These are phyloP conservation scores for Boloria selene DNA, from an alignment of 2,888 invertebrate genomes.

Conservation along the genomic window DNA sequence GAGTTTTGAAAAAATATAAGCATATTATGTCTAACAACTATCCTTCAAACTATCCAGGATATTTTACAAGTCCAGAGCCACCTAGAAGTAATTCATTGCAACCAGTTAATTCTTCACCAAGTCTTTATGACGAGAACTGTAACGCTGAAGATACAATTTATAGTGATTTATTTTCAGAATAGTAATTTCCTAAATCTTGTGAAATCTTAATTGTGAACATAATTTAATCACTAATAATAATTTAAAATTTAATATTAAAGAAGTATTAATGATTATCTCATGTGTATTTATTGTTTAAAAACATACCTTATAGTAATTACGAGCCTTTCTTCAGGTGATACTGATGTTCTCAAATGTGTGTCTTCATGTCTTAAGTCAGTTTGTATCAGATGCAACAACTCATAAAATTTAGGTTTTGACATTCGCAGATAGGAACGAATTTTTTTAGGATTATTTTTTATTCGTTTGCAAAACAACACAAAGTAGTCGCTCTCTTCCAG, in stretches of 20 bases:
- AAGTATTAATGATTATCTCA: slow-evolving; percentile 19
- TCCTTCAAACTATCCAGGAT: slow-evolving; percentile 41
- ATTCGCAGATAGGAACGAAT: slow-evolving; percentile 38
- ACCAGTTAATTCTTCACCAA: slow-evolving; percentile 42
- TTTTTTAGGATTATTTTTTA: slow-evolving; percentile 41
- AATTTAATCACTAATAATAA: too few relatives aligned
- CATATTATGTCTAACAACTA: slow-evolving; percentile 27
- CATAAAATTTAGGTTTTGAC: slow-evolving; percentile 41
- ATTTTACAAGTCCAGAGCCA: slow-evolving; percentile 43
- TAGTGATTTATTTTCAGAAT: slow-evolving; percentile 37
- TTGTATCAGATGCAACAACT: slow-evolving; percentile 40
- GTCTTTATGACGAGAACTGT: slow-evolving; percentile 41
- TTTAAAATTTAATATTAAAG: too few relatives aligned
- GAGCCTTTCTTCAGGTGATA: slow-evolving; percentile 42
- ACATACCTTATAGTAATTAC: slow-evolving; percentile 41
- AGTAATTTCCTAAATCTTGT: slow-evolving; percentile 27
- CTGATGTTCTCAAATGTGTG: slow-evolving; percentile 41
- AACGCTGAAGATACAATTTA: slow-evolving; percentile 41
- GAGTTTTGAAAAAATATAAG: too few relatives aligned
- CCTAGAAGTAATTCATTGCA: slow-evolving; percentile 36
- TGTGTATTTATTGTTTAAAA: slow-evolving; percentile 30
- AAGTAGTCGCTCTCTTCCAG: slow-evolving; percentile 37
- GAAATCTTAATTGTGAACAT: slow-evolving; percentile 23
- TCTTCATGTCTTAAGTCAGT: slow-evolving; percentile 39
- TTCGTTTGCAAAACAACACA: slow-evolving; percentile 32